A percentile compares a stretch with the other conserved stretches of the same genome.
These are phyloP conservation scores for Gonioctena quinquepunctata DNA, from an alignment of 1,140 invertebrate genomes.

Conservation along the genomic window DNA sequence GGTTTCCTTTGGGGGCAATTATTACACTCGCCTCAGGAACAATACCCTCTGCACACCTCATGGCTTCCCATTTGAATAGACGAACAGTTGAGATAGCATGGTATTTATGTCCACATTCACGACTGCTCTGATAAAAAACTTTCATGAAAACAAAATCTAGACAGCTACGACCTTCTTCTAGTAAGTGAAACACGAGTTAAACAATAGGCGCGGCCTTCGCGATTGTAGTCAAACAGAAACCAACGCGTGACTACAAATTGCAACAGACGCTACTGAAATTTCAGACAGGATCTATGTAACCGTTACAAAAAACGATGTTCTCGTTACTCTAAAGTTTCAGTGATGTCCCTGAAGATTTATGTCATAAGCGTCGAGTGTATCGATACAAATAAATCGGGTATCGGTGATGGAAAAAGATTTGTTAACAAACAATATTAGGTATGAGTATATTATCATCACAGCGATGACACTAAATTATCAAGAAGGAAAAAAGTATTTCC, in stretches of 20 bases:
- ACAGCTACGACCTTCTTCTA: constrained; percentile 6
- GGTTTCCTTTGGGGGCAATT: too few species aligned
- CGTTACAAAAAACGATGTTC: not conserved
- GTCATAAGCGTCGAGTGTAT: not conserved
- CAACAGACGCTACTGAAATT: constrained; percentile 2
- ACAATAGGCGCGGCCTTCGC: constrained; percentile 11
- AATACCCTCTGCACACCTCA: not conserved
- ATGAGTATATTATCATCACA: too few species aligned
- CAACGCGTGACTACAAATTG: constrained; percentile 9
- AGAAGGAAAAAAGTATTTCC: too few species aligned
- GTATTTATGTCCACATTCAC: constrained; percentile 3
- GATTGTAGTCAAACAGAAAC: not conserved
- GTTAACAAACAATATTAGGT: too few species aligned
- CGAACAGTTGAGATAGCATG: not conserved
- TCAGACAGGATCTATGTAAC: constrained; percentile 1
- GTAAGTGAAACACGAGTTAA: constrained; percentile 5
- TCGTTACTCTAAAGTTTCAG: not conserved
- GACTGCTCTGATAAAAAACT: constrained; percentile 5
- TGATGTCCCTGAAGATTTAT: not conserved
- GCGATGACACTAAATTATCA: too few species aligned
- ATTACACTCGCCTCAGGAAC: too few species aligned
- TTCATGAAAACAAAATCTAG: constrained; percentile 13
- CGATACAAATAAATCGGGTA: too few species aligned
- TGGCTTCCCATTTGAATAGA: not conserved
- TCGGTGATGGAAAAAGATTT: too few species aligned